Base-by-base conservation (phyloP, 2,113 vertebrate species). In the Carassius gibelio region DNA sequence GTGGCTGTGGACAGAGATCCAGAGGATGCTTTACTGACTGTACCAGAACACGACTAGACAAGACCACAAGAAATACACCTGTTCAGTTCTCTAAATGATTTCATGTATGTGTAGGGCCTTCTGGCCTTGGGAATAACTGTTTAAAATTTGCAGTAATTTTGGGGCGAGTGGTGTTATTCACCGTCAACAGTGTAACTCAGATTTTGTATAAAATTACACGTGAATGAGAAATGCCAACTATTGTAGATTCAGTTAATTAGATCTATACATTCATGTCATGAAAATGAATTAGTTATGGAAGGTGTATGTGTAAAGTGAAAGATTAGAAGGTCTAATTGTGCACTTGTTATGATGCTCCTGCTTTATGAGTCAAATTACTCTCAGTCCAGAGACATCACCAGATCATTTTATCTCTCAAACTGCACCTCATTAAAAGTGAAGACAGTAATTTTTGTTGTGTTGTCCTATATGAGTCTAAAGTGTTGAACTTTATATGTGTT, bases 1-100 rank as follows among this genome's bases (percentile, higher is more conserved):
- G 96, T 98, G 19, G 94, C 96, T 1, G 91, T 97, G 87, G 93
- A 94, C 86, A 88, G 96, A 86, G 94, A 96, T 0, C 87, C 96
- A 0, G 92, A 92, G 0, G 96, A 96, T 21, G 96, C 97, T 0
- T 72, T 97, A 14, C 90, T 94, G 87, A 95, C 94, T 0, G 95
- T 95, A 10, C 95, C 95, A 0, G 93, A 93, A 0, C 95, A 95
- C 92, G 92, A 90, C 86, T 95, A 92, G 78, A 80, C 23, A 50
- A 75, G n/a, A 75, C n/a, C 72, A 75, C 38, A 55, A 76, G 14
- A 30, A 36, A 17, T 38, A 36, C 68, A 71, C 62, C 68, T 38
- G 4, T 19, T 34, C 8, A 61, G 57, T 30, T 23, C 48, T 76
- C 50, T 9, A 34, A 76, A 52, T 30, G 26, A 55, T 19, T 30